Evolutionary conservation across 2,888 invertebrate genomes (phyloP).

Genomic region (Amphipoea oculea): DNA sequence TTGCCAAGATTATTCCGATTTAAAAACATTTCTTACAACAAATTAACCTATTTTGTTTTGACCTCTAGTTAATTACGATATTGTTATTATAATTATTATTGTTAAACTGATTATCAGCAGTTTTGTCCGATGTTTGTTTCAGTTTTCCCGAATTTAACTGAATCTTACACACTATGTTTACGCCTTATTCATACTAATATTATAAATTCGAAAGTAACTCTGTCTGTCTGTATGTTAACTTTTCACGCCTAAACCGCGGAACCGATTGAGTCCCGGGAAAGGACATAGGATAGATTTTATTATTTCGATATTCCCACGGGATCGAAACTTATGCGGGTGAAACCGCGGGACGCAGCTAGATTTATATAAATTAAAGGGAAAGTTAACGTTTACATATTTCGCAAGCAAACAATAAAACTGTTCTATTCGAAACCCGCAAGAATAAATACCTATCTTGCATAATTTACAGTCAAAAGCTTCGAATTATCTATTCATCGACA

Average conservation of each 20-base stretch:
- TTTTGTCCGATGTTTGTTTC: neutral
- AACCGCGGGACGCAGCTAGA: no score
- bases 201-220: no score
- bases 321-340: no score
- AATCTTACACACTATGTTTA: neutral
- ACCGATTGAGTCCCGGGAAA: no score
- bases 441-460: slow-evolving; percentile 7
- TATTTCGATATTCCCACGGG: no score
- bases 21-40: neutral
- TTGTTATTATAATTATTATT: neutral
- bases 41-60: neutral
- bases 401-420: slow-evolving; percentile 30
- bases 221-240: no score
- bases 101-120: neutral
- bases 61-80: neutral
- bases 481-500: slow-evolving; percentile 38
- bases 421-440: slow-evolving; percentile 7
- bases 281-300: no score
- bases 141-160: slow-evolving; percentile 1
- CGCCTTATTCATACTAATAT: no score
- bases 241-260: no score
- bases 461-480: slow-evolving; percentile 12
- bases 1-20: neutral
- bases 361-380: neutral
- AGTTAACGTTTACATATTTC: slow-evolving; percentile 14